Evolutionary conservation across 2,888 invertebrate genomes (phyloP).

Genomic region (Megastigmus dorsalis): DNA sequence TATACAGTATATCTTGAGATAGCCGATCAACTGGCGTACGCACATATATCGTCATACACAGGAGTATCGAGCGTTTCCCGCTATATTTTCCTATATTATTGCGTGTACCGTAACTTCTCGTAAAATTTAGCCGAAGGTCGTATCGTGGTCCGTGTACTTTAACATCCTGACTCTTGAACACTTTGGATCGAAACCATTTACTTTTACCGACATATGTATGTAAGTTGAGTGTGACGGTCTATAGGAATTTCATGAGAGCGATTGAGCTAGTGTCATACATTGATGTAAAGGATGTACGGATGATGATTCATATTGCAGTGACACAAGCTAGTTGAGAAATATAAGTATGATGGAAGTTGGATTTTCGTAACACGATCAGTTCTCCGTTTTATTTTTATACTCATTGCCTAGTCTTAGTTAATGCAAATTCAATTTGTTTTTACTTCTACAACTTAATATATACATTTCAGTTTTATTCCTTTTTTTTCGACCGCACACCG

Average conservation of each 20-base stretch:
- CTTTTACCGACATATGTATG: conserved; percentile 32
- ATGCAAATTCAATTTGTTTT: too few relatives aligned
- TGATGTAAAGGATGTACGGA: too few relatives aligned
- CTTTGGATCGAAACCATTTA: conserved; percentile 41
- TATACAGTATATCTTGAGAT: conserved; percentile 18
- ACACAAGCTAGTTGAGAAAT: too few relatives aligned
- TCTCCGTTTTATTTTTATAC: too few relatives aligned
- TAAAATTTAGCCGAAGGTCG: conserved; percentile 17
- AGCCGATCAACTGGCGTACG: not conserved
- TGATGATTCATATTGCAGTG: too few relatives aligned
- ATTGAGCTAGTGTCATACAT: too few relatives aligned
- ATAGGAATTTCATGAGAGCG: not conserved
- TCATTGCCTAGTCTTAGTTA: too few relatives aligned
- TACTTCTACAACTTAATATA: too few relatives aligned
- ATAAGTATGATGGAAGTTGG: too few relatives aligned
- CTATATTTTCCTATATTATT: not conserved
- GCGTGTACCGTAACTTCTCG: not conserved
- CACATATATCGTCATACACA: not conserved
- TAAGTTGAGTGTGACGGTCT: not conserved
- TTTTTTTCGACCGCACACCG: too few relatives aligned
- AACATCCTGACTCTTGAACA: conserved; percentile 25
- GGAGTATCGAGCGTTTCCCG: conserved; percentile 7
- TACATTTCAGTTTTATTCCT: too few relatives aligned
- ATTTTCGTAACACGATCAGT: too few relatives aligned
- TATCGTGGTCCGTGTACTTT: conserved; percentile 19